A percentile compares a stretch with the other conserved stretches of the same genome.
Conservation (phyloP, 2,797 vertebrate species). For the Intellagama lesueurii region DNA sequence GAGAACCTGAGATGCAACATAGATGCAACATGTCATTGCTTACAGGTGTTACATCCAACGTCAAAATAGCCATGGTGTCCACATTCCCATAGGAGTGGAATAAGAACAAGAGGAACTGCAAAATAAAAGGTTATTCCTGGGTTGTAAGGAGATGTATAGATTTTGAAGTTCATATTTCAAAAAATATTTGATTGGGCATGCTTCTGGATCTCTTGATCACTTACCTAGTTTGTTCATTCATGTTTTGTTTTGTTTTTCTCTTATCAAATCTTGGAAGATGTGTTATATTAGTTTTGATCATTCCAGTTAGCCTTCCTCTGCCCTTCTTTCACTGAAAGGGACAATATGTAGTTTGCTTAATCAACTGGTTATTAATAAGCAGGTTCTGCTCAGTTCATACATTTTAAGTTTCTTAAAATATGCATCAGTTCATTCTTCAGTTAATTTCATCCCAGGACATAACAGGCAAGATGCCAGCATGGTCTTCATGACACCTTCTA, state of each 20-base stretch:
- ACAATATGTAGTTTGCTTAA: neutral
- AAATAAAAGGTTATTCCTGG: neutral
- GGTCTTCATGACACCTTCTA: neutral
- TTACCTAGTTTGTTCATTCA: neutral
- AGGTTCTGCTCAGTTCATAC: neutral
- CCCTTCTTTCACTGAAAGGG: too few species aligned
- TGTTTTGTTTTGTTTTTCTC: neutral
- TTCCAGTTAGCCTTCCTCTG: neutral
- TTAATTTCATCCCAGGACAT: slow-evolving; percentile 32
- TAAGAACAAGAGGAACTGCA: neutral
- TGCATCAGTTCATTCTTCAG: slow-evolving; percentile 20
- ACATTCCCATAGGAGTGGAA: too few species aligned
- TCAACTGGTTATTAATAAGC: neutral
- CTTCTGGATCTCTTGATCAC: too few species aligned
- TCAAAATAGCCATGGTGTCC: too few species aligned
- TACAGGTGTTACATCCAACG: too few species aligned
- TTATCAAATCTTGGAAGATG: neutral
- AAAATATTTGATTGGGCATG: neutral
- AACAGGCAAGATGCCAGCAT: slow-evolving; percentile 24
- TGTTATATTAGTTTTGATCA: neutral
- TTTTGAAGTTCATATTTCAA: neutral
- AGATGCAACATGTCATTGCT: too few species aligned
- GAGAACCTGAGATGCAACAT: too few species aligned
- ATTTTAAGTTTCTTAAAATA: slow-evolving; percentile 14
- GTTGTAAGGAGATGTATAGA: neutral